Conservation (phyloP, 2,113 vertebrate species). For the Oryzias melastigma region DNA sequence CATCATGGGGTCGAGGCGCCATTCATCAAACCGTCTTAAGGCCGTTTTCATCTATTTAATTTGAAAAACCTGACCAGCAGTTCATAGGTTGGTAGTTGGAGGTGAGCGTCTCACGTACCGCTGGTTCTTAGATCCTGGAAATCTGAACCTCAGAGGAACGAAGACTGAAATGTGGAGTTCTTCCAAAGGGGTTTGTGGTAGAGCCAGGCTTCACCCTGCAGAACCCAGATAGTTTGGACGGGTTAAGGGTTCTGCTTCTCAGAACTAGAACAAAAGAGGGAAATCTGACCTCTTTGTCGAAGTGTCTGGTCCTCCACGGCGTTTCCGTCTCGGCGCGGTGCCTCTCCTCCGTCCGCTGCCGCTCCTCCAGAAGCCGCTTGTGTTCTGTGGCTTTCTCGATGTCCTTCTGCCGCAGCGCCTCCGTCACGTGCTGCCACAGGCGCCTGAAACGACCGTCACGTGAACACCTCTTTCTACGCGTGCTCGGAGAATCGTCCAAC, state of each 20-base stretch:
- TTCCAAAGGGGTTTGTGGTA: constrained; percentile 95
- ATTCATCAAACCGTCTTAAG: constrained; percentile 58
- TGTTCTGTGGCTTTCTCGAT: constrained; percentile 95
- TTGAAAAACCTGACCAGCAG: constrained; percentile 24
- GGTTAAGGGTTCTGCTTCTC: neutral
- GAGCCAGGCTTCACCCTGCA: constrained; percentile 92
- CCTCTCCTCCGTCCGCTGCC: constrained; percentile 89
- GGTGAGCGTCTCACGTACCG: constrained; percentile 38
- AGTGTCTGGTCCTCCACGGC: constrained; percentile 90
- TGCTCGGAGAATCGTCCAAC: too few relatives aligned
- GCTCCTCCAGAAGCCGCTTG: constrained; percentile 90
- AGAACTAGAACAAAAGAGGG: neutral
- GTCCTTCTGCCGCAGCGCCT: constrained; percentile 87
- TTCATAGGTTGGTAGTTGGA: constrained; percentile 53
- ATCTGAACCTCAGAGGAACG: constrained; percentile 43
- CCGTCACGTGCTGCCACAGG: constrained; percentile 92
- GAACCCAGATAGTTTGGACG: neutral
- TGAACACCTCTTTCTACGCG: too few relatives aligned
- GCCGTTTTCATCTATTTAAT: constrained; percentile 51
- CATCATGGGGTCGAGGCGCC: constrained; percentile 17
- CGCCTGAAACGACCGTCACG: constrained; percentile 74
- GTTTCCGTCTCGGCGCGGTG: constrained; percentile 87
- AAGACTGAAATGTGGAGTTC: constrained; percentile 68
- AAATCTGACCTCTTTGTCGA: constrained; percentile 81
- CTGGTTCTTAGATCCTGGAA: constrained; percentile 36